Conservation (phyloP, 2,113 vertebrate species). For the Festucalex cinctus region DNA sequence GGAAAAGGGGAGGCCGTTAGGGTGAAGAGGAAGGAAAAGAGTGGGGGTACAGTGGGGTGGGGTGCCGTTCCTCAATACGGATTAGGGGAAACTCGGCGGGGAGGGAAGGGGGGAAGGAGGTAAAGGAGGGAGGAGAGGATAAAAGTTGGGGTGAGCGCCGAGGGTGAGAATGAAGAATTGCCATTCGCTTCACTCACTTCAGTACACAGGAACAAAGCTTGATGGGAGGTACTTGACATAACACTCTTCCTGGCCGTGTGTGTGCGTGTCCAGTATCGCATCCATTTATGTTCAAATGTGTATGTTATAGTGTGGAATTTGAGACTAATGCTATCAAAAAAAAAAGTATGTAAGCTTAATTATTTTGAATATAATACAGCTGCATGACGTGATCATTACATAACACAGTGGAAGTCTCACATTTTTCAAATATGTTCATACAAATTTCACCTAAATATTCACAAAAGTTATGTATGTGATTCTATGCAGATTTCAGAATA, state of each 20-base stretch:
- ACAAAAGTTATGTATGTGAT: too few relatives aligned
- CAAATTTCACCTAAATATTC: too few relatives aligned
- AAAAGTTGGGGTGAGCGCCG: constrained; percentile 73
- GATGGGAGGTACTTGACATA: constrained; percentile 97
- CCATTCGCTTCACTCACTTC: constrained; percentile 89
- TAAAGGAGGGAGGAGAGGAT: constrained; percentile 75
- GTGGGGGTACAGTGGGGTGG: constrained; percentile 53
- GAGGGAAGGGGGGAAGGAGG: constrained; percentile 76
- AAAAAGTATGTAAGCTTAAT: background rate
- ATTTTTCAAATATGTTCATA: too few relatives aligned
- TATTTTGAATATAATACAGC: background rate
- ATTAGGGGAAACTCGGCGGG: constrained; percentile 58
- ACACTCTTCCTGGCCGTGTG: constrained; percentile 92
- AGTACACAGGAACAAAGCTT: constrained; percentile 89
- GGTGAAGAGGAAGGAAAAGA: constrained; percentile 56
- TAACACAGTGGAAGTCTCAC: too few relatives aligned
- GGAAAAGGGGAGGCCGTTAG: constrained; percentile 29
- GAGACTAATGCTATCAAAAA: background rate
- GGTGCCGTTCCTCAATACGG: constrained; percentile 56
- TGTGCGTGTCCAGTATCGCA: constrained; percentile 34
- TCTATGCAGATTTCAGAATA: too few relatives aligned
- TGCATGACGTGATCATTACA: background rate
- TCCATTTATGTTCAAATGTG: background rate
- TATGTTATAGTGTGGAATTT: background rate
- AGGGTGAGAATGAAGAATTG: constrained; percentile 92